phyloP scores from a whole-genome alignment of 2,113 vertebrate genomes.

The Silurus glanis region DNA sequence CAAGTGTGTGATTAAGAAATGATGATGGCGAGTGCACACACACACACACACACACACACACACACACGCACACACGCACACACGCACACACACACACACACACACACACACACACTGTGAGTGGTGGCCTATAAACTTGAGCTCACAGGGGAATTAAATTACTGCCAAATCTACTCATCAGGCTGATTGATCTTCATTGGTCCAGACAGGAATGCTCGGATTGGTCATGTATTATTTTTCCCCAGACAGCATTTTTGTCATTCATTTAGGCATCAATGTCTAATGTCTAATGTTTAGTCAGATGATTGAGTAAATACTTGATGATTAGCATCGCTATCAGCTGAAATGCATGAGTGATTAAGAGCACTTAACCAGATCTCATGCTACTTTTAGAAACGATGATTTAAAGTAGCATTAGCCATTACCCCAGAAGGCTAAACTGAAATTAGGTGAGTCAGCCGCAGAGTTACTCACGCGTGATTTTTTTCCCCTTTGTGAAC shows the following conservation, averaged over 20 bases:
- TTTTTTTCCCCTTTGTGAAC: not conserved
- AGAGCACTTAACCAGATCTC: not conserved
- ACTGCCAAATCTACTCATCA: not conserved
- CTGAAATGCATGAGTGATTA: not conserved
- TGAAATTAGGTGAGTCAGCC: slow-evolving; percentile 20
- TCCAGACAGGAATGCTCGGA: slow-evolving; percentile 6
- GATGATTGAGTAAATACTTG: no score
- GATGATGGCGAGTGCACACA: not conserved
- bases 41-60: no score
- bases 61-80: not conserved
- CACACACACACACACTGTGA: not conserved
- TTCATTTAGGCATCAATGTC: not conserved
- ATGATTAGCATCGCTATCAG: not conserved
- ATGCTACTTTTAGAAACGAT: not conserved
- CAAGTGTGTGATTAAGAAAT: not conserved
- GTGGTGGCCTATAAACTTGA: not conserved
- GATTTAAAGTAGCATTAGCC: not conserved
- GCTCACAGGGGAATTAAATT: not conserved
- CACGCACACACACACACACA: not conserved
- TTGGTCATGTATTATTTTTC: slow-evolving; percentile 3
- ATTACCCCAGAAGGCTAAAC: slow-evolving; percentile 22
- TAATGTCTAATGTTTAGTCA: no score
- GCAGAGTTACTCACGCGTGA: slow-evolving; percentile 9
- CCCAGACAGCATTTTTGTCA: not conserved
- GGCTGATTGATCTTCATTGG: not conserved